Conservation (phyloP, 2,113 vertebrate genomes). For the Phalacrocorax aristotelis region DNA sequence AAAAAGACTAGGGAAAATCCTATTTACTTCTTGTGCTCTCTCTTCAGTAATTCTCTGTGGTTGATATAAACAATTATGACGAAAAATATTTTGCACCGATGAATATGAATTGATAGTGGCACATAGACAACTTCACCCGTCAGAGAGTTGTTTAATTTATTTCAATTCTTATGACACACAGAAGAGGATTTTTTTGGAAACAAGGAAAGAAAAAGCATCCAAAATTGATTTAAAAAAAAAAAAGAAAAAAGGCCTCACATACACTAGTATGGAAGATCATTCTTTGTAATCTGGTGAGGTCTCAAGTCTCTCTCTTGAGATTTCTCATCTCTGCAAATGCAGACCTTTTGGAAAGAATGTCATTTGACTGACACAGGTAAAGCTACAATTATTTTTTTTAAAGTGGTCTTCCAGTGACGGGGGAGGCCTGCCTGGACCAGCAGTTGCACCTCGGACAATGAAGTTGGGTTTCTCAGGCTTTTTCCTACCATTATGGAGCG, state of each 20-base stretch:
- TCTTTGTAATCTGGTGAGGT: neutral
- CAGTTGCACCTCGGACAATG: neutral
- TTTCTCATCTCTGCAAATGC: neutral
- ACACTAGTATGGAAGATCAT: neutral
- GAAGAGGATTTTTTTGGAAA: neutral
- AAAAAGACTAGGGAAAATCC: neutral
- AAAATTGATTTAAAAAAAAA: neutral
- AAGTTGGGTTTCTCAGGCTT: neutral
- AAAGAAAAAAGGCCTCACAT: neutral
- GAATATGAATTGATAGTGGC: neutral
- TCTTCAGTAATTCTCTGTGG: neutral
- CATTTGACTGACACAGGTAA: neutral
- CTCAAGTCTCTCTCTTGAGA: neutral
- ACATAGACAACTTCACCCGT: neutral
- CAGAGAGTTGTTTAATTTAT: neutral
- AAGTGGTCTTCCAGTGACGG: neutral
- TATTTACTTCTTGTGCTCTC: neutral
- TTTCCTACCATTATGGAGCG: neutral
- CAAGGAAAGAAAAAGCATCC: neutral
- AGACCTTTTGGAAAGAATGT: neutral
- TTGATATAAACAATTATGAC: neutral
- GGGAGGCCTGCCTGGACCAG: neutral
- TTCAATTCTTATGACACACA: neutral
- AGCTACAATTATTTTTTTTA: neutral
- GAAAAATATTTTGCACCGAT: neutral